phyloP scores from a whole-genome alignment of 2,113 vertebrate genomes.

The Colossoma macropomum region DNA sequence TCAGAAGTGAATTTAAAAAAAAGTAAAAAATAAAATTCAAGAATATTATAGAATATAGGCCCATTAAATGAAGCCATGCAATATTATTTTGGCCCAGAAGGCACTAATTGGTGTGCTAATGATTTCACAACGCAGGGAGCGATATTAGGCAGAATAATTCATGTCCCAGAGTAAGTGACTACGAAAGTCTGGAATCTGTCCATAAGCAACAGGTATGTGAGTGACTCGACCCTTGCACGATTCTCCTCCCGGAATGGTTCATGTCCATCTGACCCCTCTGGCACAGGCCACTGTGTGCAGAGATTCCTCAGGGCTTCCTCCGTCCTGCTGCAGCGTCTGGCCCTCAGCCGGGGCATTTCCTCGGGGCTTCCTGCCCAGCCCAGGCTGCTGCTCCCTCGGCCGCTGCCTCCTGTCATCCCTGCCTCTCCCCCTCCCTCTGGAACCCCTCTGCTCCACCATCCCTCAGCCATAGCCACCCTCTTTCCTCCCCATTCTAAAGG shows the following conservation, averaged over 20 bases:
- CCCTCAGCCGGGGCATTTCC: constrained; percentile 82
- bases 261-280: constrained; percentile 3
- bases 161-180: neutral
- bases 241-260: neutral
- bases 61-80: too few species aligned
- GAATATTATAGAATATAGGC: too few species aligned
- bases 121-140: neutral
- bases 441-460: constrained; percentile 67
- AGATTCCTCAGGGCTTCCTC: constrained; percentile 82
- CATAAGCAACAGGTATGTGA: constrained; percentile 15
- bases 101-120: too few species aligned
- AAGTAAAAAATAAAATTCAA: too few species aligned
- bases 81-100: too few species aligned
- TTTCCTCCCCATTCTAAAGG: constrained; percentile 77
- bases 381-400: constrained; percentile 75
- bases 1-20: too few species aligned
- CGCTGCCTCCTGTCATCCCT: constrained; percentile 77
- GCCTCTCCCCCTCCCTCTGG: constrained; percentile 62
- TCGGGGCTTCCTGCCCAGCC: constrained; percentile 80
- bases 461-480: constrained; percentile 70
- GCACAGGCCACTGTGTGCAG: constrained; percentile 53
- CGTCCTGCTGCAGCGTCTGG: constrained; percentile 83
- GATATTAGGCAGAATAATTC: neutral
- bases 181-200: neutral
- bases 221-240: constrained; percentile 14